Percentiles rank a stretch among this genome's conserved stretches.
phyloP scores from a whole-genome alignment of 2,797 vertebrate species.

The Muscicapa striata region DNA sequence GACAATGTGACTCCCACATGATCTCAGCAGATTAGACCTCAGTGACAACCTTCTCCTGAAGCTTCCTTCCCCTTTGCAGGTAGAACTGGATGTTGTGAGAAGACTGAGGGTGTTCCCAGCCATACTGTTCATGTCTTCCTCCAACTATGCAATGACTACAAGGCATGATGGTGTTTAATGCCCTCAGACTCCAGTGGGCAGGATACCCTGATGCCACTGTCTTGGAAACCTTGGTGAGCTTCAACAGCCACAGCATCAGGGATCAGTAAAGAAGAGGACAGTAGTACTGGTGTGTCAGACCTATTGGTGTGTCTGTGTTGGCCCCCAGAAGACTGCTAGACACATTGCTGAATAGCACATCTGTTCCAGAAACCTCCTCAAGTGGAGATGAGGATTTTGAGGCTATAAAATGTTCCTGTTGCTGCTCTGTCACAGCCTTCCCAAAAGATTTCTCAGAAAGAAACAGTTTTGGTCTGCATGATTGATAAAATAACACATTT shows the following conservation, averaged over 20 bases:
- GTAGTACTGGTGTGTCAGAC: neutral
- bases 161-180: neutral
- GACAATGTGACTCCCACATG: rapidly evolving
- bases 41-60: neutral
- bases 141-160: neutral
- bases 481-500: neutral
- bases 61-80: neutral
- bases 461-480: neutral
- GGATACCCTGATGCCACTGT: neutral
- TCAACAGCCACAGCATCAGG: neutral
- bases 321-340: neutral
- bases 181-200: neutral
- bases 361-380: neutral
- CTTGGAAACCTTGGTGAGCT: neutral
- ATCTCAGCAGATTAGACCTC: neutral
- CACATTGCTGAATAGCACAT: neutral
- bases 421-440: neutral
- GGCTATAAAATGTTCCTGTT: neutral
- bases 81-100: neutral
- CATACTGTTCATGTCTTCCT: neutral
- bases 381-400: neutral
- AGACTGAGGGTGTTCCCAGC: neutral
- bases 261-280: neutral
- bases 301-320: rapidly evolving
- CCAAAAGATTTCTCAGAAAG: neutral